These are phyloP conservation scores for Triops longicaudatus DNA, from an alignment of 1,140 invertebrate species.

Conservation along the genomic window DNA sequence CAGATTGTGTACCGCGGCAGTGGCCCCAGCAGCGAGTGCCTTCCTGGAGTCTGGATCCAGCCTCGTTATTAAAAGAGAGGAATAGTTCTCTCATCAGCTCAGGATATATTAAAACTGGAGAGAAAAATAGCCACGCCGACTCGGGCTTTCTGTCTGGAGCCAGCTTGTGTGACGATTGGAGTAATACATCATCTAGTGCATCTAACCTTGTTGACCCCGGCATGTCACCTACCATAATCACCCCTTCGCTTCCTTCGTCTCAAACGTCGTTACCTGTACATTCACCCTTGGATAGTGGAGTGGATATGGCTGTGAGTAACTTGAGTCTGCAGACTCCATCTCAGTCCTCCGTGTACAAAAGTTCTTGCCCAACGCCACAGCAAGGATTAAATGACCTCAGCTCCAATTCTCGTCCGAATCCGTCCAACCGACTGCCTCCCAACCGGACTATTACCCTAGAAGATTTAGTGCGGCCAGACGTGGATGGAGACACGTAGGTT, in stretches of 20 bases:
- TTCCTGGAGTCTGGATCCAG: constrained; percentile 27
- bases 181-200: constrained; percentile 34
- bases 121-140: constrained; percentile 36
- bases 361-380: constrained; percentile 6
- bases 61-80: constrained; percentile 22
- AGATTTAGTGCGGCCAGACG: constrained; percentile 53
- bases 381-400: not conserved
- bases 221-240: constrained; percentile 16
- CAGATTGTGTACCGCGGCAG: constrained; percentile 30
- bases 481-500: constrained; percentile 65
- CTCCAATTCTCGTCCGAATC: constrained; percentile 22
- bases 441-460: constrained; percentile 40
- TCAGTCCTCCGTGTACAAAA: constrained; percentile 33
- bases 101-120: constrained; percentile 27
- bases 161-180: constrained; percentile 41
- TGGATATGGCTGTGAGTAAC: constrained; percentile 25
- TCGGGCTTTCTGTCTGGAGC: constrained; percentile 50
- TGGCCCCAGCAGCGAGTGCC: constrained; percentile 23
- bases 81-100: constrained; percentile 18
- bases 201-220: constrained; percentile 30
- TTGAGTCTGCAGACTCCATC: constrained; percentile 28
- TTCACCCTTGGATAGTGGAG: constrained; percentile 29
- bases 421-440: constrained; percentile 5
- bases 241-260: constrained; percentile 31
- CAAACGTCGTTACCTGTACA: constrained; percentile 32